These are phyloP conservation scores for Argyrosomus japonicus DNA, from an alignment of 2,113 vertebrate genomes.

Conservation along the genomic window DNA sequence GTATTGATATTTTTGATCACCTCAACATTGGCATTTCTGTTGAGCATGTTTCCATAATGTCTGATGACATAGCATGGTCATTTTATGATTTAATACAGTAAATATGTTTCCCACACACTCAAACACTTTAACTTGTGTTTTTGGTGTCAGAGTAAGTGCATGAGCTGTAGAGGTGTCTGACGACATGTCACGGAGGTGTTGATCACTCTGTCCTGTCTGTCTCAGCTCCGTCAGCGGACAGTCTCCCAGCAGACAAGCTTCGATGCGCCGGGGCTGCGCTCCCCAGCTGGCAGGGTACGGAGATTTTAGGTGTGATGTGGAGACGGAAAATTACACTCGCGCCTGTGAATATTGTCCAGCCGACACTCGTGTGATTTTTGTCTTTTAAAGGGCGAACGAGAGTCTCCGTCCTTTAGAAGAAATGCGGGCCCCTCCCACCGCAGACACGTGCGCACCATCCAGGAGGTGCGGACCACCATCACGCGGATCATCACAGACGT, in stretches of 20 bases:
- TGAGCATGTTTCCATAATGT: no score
- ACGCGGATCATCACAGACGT: constrained; percentile 95
- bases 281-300: constrained; percentile 71
- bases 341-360: accelerated
- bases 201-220: constrained; percentile 22
- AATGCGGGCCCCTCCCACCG: constrained; percentile 82
- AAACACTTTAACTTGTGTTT: background rate
- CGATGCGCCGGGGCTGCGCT: constrained; percentile 66
- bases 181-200: background rate
- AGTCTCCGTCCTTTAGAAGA: constrained; percentile 81
- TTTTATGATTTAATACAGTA: no score
- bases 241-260: constrained; percentile 82
- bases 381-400: constrained; percentile 71
- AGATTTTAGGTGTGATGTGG: background rate
- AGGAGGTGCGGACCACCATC: constrained; percentile 93
- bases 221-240: constrained; percentile 69
- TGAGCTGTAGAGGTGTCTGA: background rate
- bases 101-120: no score
- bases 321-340: accelerated
- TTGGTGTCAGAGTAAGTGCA: background rate
- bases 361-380: background rate
- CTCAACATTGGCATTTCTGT: no score
- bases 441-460: constrained; percentile 92
- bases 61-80: no score
- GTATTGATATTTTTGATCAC: no score